Evolutionary conservation across 2,113 vertebrate genomes (phyloP).

Genomic region (Tachuris rubrigastra): DNA sequence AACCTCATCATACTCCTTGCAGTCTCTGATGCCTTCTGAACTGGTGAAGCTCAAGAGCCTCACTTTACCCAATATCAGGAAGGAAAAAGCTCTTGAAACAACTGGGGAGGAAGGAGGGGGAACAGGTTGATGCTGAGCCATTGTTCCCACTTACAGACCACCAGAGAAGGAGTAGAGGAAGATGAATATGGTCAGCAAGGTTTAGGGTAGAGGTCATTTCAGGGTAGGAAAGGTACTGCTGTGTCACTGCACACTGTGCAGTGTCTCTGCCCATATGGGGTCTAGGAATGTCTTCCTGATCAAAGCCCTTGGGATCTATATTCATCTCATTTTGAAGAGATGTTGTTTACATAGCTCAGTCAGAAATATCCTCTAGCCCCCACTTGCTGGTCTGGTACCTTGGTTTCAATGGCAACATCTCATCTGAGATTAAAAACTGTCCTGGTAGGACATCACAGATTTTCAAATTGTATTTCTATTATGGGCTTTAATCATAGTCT

Average conservation of each 20-base stretch:
- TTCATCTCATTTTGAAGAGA: background rate
- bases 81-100: background rate
- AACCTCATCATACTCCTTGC: background rate
- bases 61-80: background rate
- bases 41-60: background rate
- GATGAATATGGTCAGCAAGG: background rate
- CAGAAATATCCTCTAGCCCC: background rate
- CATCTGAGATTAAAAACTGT: background rate
- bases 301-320: background rate
- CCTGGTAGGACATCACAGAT: background rate
- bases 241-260: rapidly evolving
- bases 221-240: background rate
- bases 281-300: background rate
- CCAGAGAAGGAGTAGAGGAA: background rate
- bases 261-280: rapidly evolving
- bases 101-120: background rate
- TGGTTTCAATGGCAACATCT: background rate
- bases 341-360: background rate
- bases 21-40: background rate
- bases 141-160: background rate
- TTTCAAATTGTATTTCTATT: background rate
- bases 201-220: background rate
- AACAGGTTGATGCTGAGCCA: rapidly evolving
- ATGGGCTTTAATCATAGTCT: background rate
- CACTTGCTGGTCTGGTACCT: background rate